phyloP scores from a whole-genome alignment of 2,888 invertebrate species.

The Ochropleura plecta region DNA sequence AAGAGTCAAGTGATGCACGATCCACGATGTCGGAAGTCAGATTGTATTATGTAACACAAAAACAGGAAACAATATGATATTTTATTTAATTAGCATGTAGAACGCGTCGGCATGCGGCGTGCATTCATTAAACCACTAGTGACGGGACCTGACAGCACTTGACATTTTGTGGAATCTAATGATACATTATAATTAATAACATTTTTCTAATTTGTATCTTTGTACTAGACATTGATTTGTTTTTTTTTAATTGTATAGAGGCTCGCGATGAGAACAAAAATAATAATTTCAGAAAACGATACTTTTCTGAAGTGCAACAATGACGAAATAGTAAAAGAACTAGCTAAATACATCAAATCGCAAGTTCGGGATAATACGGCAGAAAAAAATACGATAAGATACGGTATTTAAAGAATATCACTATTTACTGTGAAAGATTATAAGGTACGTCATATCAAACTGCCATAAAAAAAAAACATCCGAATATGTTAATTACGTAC shows the following conservation, averaged over 20 bases:
- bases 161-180: slow-evolving; percentile 47
- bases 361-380: background rate
- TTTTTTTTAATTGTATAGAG: slow-evolving; percentile 22
- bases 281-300: slow-evolving; percentile 11
- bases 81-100: slow-evolving; percentile 72
- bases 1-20: slow-evolving; percentile 45
- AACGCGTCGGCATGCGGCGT: slow-evolving; percentile 68
- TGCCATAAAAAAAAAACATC: slow-evolving; percentile 20
- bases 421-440: background rate
- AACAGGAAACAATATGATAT: slow-evolving; percentile 75
- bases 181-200: slow-evolving; percentile 46
- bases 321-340: background rate
- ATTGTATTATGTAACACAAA: slow-evolving; percentile 68
- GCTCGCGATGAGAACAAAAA: slow-evolving; percentile 4
- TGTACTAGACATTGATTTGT: slow-evolving; percentile 4
- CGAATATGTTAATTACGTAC: slow-evolving; percentile 29
- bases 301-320: background rate
- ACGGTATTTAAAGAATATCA: background rate
- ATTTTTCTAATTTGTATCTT: slow-evolving; percentile 11
- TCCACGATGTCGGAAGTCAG: slow-evolving; percentile 59
- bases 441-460: background rate
- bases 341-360: background rate
- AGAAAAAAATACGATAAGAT: background rate
- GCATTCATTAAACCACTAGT: slow-evolving; percentile 70
- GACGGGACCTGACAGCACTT: slow-evolving; percentile 48